These are phyloP conservation scores for Heliconius cydno DNA, from an alignment of 2,888 invertebrate genomes.

Conservation along the genomic window DNA sequence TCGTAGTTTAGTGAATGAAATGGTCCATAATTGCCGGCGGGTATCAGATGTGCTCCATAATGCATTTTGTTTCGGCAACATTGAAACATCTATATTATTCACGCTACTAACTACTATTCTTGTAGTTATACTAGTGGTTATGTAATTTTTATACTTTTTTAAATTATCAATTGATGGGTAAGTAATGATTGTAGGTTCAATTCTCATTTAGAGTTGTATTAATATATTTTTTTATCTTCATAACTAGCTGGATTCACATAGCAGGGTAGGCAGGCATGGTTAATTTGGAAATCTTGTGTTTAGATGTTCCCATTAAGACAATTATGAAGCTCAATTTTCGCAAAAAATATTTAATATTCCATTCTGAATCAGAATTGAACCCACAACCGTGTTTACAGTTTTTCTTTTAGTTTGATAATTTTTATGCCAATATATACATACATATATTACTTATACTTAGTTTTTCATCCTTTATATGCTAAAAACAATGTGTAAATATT, in stretches of 20 bases:
- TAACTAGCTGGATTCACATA: not conserved
- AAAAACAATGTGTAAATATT: too few species aligned
- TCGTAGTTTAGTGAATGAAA: constrained; percentile 76
- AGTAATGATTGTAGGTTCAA: not conserved
- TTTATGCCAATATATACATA: too few species aligned
- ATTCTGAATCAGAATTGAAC: not conserved
- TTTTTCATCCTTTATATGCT: too few species aligned
- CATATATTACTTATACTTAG: too few species aligned
- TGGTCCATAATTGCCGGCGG: constrained; percentile 69
- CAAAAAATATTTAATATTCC: not conserved
- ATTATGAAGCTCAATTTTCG: too few species aligned
- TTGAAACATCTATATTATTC: constrained; percentile 36
- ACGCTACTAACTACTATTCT: constrained; percentile 29
- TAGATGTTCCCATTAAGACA: not conserved
- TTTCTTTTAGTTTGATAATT: not conserved
- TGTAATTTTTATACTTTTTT: not conserved
- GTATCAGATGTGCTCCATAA: constrained; percentile 32
- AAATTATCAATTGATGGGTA: not conserved
- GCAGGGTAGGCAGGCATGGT: not conserved
- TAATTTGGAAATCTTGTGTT: not conserved
- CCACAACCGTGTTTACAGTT: not conserved
- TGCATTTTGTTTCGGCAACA: constrained; percentile 42
- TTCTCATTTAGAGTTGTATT: not conserved
- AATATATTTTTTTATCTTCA: not conserved
- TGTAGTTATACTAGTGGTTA: not conserved